Conservation (phyloP, 2,888 invertebrate genomes). For the Alloplasta piceator region DNA sequence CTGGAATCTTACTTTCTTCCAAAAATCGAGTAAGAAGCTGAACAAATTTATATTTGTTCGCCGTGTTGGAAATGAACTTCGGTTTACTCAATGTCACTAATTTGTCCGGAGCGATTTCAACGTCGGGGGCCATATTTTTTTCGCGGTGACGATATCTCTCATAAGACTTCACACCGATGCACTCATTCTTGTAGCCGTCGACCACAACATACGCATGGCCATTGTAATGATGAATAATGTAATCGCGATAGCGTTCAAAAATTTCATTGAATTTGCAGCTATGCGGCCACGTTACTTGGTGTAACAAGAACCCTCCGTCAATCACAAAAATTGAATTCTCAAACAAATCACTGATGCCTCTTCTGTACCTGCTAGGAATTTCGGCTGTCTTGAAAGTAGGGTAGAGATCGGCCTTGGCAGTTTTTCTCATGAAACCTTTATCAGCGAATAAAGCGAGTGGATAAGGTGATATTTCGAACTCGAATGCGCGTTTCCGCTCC, state of each 20-base stretch:
- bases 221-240: not conserved
- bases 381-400: not conserved
- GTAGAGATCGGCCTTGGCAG: not conserved
- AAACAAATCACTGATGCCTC: not conserved
- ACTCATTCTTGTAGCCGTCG: not conserved
- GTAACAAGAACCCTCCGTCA: slow-evolving; percentile 66
- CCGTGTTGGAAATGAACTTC: no score
- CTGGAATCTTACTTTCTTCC: slow-evolving; percentile 30
- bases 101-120: no score
- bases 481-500: slow-evolving; percentile 41
- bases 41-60: no score
- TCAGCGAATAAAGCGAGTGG: not conserved
- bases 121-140: not conserved
- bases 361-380: not conserved
- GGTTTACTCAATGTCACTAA: no score
- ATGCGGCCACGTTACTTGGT: slow-evolving; percentile 60
- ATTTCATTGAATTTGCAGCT: not conserved
- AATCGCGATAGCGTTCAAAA: not conserved
- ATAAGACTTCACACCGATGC: not conserved
- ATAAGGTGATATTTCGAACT: not conserved
- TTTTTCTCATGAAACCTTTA: not conserved
- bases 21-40: slow-evolving; percentile 55
- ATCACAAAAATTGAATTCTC: slow-evolving; percentile 43
- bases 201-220: not conserved
- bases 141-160: not conserved